Evolutionary conservation across 1,140 invertebrate species (phyloP).

Genomic region (Nasonia longicornis): DNA sequence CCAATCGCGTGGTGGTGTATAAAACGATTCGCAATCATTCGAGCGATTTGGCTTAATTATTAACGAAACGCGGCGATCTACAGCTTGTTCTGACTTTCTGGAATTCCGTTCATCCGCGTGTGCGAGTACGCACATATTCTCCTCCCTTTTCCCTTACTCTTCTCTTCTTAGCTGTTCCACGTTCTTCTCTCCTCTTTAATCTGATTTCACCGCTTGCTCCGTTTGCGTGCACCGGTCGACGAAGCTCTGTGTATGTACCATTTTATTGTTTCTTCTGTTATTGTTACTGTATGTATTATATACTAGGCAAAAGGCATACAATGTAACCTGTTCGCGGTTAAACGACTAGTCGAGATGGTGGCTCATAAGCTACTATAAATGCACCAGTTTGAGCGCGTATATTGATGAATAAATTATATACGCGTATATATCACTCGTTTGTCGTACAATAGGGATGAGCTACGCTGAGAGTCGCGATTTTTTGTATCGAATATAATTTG

Average conservation of each 20-base stretch:
- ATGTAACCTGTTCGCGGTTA: slow-evolving; percentile 14
- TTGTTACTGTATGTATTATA: neutral
- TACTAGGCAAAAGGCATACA: neutral
- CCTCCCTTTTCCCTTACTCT: slow-evolving; percentile 12
- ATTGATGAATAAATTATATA: too few relatives aligned
- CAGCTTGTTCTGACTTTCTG: slow-evolving; percentile 28
- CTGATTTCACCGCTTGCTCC: slow-evolving; percentile 20
- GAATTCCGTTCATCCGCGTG: neutral
- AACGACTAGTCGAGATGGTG: neutral
- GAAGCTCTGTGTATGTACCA: slow-evolving; percentile 12
- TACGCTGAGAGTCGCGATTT: too few relatives aligned
- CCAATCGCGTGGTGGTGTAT: too few relatives aligned
- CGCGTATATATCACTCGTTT: too few relatives aligned
- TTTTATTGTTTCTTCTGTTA: slow-evolving; percentile 38
- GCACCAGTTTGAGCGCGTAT: too few relatives aligned
- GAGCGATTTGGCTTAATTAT: slow-evolving; percentile 35
- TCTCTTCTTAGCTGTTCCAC: neutral
- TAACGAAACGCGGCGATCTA: neutral
- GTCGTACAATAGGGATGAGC: too few relatives aligned
- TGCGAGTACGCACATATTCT: slow-evolving; percentile 23
- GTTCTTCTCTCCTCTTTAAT: slow-evolving; percentile 27
- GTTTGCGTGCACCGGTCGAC: neutral
- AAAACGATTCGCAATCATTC: neutral
- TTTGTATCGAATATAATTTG: too few relatives aligned
- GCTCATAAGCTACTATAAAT: slow-evolving; percentile 3